Base-by-base conservation (phyloP, 2,888 invertebrate genomes). In the Eupithecia insigniata region DNA sequence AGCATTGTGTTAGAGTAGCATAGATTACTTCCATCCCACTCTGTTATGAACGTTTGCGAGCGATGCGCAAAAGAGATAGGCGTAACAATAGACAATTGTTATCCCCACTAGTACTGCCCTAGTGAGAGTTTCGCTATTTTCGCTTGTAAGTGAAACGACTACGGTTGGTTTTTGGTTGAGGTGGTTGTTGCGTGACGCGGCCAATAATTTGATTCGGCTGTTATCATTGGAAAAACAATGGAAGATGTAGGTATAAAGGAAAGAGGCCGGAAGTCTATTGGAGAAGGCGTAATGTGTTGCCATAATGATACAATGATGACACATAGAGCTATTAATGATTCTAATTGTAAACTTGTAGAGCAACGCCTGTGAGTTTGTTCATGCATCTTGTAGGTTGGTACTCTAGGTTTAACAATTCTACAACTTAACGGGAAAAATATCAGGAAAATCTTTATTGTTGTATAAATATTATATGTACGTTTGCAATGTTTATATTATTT, bases 1-100 rank as follows among this genome's bases (percentile, higher is more conserved):
- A 82, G 86, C 86, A 89, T 88, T 92, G 91, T 89, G 92, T 80
- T 77, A 81, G 90, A 91, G 74, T 61, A 82, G 74, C 85, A 87
- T 78, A 76, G 82, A 61, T 22, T 82, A 82, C 77, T 73, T 78
- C 84, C 77, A 83, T 89, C 87, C 73, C 87, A 67, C 73, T 92
- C 89, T 83, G 66, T 83, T 91, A 90, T 89, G 88, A 79, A 77
- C 78, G 82, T 85, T 62, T 86, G 87, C 83, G 79, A 82, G 55
- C 55, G 87, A 88, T 87, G 87, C 85, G 91, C 90, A 90, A 93
- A 87, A 92, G 92, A 93, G 93, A 93, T 91, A 93, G 93, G 85
- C 87, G 86, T 84, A 83, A 93, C 93, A 94, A 94, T 94, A 92
- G 93, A 90, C 93, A 90, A 94, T 94, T 94, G 94, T 94, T 92